Base-by-base conservation (phyloP, 1,140 invertebrate genomes). In the Tribolium madens region DNA sequence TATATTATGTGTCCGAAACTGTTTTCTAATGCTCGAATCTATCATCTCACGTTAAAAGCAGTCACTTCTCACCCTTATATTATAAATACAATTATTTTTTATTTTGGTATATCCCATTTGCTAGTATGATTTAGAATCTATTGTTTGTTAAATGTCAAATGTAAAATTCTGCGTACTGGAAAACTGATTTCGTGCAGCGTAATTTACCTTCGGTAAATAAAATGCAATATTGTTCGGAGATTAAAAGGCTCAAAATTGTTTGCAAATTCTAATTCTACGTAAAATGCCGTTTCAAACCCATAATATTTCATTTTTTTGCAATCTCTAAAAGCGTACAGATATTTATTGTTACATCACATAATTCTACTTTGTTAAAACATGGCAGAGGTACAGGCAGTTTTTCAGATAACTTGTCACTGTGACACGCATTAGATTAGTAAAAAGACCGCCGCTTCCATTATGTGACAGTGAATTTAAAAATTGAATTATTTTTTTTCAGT, bases 381-480 rank as follows among this genome's bases (percentile, higher is more conserved):
- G n/a, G 57, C 13, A 33, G 13, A 64, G 57, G 21, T 64, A 64
- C 57, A 64, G 57, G 57, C 57, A 64, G 57, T 64, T 64, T 64
- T 64, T 64, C 57, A 64, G 26, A 64, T 64, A 33, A 33, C 57
- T 31, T 64, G 57, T 64, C 57, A 64, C 57, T 33, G 21, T 64
- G 57, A 64, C 57, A 64, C 21, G 57, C 26, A 64, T 64, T 64
- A 64, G 57, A 64, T 64, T 64, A 64, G 26, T 26, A n/a, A 33
- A 26, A 26, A 64, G 57, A 12, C 57, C 57, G 26, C 26, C 57
- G 26, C 57, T 12, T 21, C 57, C 57, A 64, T 64, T 64, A 64
- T 64, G 57, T 33, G 57, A 33, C 57, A 33, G 57, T 64, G 36
- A n/a, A 64, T n/a, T 64, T n/a, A n/a, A 64, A 33, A 64, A 64